These are phyloP conservation scores for Oxygymnocypris stewartii DNA, from an alignment of 2,113 vertebrate species.

Conservation along the genomic window DNA sequence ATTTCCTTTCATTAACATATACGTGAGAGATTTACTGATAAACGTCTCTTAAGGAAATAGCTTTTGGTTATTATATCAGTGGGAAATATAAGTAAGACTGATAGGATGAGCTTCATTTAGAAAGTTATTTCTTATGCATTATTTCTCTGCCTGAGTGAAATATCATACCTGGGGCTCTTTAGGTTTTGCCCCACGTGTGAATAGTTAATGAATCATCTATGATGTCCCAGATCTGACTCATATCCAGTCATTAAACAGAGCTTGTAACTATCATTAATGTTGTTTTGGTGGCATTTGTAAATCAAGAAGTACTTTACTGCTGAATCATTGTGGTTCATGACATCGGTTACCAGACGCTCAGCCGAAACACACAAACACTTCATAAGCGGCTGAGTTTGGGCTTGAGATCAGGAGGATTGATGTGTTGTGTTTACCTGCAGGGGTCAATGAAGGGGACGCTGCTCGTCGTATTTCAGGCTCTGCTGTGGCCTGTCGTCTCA, in stretches of 20 bases:
- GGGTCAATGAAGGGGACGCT: conserved; percentile 35
- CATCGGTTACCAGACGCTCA: not conserved
- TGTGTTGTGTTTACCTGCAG: conserved; percentile 15
- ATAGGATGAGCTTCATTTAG: not conserved
- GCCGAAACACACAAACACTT: not conserved
- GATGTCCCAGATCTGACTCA: not conserved
- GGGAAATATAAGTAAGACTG: not conserved
- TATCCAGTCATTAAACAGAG: not conserved
- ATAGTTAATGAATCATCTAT: not conserved
- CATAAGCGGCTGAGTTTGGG: not conserved
- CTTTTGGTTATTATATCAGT: not conserved
- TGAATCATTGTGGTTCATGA: conserved; percentile 6
- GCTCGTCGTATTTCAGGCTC: conserved; percentile 3
- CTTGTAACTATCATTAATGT: not conserved
- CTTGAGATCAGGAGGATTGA: not conserved
- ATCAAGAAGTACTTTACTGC: conserved; percentile 10
- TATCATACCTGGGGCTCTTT: not conserved
- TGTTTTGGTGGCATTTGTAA: not conserved
- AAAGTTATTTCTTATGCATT: too few relatives aligned
- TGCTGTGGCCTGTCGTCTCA: conserved; percentile 31
- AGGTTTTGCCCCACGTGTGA: not conserved
- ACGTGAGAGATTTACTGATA: not conserved
- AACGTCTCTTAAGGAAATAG: not conserved
- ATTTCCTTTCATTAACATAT: not conserved
- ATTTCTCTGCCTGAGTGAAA: not conserved